Evolutionary conservation across 2,888 invertebrate species (phyloP), one percentile per base, ranked within the genome.

Genomic region (Acleris cristana): DNA sequence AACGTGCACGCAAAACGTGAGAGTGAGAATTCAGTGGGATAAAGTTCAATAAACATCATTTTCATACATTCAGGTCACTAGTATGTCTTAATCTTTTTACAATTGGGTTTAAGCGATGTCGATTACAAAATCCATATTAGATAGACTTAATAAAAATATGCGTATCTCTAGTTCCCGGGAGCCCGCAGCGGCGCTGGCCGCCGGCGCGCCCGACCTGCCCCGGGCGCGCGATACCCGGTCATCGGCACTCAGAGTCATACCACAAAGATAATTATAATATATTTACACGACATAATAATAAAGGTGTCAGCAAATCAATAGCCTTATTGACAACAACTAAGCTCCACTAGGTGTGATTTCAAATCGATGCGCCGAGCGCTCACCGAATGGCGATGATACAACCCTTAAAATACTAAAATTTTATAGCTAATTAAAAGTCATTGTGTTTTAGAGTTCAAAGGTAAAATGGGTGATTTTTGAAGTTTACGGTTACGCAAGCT

Each of bases 81-180:
- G 92, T 92, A 90, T 90, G 90, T 91, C 89, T 91, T 90, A 88
- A 85, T 83, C 87, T 92, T 89, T 91, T 90, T 92, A 91, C 87
- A 92, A 88, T 91, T 88, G 90, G 87, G 90, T 87, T 89, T 91
- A 92, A 92, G 92, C 92, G 88, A 92, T 90, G 91, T 90, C 87
- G 88, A 90, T 90, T 92, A 91, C 90, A 92, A 92, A 91, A 92
- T 91, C 89, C 88, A 91, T 90, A 90, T 87, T 85, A 89, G 88
- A 90, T 89, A 87, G 90, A 90, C 90, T 91, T 92, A 91, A 91
- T 90, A 91, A 91, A 90, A 91, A 92, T 92, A 92, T 90, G 91
- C 90, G 82, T 90, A 89, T 90, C 90, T 91, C 87, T 90, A 89
- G 86, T 79, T 72, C 75, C 79, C 73, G 68, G 76, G 76, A 64